Percentiles rank a stretch among this genome's conserved stretches.
Conservation (phyloP, 2,797 vertebrate genomes). For the Ispidina picta region DNA sequence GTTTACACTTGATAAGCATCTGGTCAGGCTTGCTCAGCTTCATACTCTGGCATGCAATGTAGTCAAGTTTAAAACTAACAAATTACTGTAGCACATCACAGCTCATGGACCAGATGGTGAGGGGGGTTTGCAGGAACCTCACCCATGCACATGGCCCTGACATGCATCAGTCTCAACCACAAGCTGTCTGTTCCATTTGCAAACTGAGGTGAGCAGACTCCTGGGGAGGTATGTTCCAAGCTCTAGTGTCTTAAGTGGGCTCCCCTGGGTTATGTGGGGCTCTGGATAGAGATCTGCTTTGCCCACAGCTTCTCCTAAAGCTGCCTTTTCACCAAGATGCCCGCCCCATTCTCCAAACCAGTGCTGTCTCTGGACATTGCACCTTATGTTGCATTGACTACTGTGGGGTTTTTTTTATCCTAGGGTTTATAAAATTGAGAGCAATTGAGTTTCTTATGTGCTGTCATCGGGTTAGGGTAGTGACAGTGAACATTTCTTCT, state of each 20-base stretch:
- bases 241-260: background rate
- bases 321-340: background rate
- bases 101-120: slow-evolving; percentile 13
- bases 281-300: background rate
- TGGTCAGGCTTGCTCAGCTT: slow-evolving; percentile 56
- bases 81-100: slow-evolving; percentile 15
- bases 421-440: background rate
- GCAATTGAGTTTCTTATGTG: background rate
- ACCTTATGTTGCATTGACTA: background rate
- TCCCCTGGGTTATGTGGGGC: background rate
- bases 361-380: background rate
- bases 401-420: background rate
- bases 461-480: background rate
- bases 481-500: slow-evolving; percentile 47
- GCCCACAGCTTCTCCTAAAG: background rate
- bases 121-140: background rate
- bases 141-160: background rate
- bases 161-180: background rate
- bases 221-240: background rate
- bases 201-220: background rate
- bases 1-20: slow-evolving; percentile 55
- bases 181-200: fast-evolving
- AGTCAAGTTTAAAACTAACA: slow-evolving; percentile 38
- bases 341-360: fast-evolving
- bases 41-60: background rate